Percentiles rank a stretch among this genome's conserved stretches.
These are phyloP conservation scores for Drosophila equinoxialis DNA, from an alignment of 1,140 invertebrate genomes.

Conservation along the genomic window DNA sequence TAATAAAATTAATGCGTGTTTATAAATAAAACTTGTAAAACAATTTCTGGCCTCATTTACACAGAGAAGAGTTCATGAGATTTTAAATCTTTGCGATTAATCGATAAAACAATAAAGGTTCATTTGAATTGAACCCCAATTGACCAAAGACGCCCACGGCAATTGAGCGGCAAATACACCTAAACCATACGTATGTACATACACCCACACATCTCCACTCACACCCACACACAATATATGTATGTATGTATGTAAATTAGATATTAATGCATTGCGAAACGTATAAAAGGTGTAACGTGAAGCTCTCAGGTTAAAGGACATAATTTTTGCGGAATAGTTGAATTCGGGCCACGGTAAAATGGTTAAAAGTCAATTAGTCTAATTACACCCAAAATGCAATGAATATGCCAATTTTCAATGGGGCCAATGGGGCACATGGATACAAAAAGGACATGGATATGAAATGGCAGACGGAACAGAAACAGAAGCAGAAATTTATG, in stretches of 20 bases:
- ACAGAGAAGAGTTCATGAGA: not conserved
- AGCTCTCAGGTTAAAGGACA: not conserved
- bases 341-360: constrained; percentile 51
- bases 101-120: constrained; percentile 2
- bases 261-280: constrained; percentile 38
- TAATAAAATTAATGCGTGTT: no score
- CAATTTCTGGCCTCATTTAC: no score
- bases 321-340: constrained; percentile 8
- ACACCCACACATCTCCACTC: not conserved
- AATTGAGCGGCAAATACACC: not conserved
- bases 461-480: constrained; percentile 6
- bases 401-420: constrained; percentile 73
- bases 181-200: not conserved
- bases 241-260: constrained; percentile 15
- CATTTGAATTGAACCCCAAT: not conserved
- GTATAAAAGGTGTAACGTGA: not conserved
- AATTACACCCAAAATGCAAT: constrained; percentile 72
- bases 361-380: constrained; percentile 79
- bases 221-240: not conserved
- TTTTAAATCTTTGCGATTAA: not conserved
- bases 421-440: constrained; percentile 63
- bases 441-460: no score
- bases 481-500: not conserved
- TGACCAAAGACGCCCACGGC: not conserved
- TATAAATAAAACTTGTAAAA: no score